Percentiles rank a stretch among this genome's conserved stretches.
phyloP scores from a whole-genome alignment of 2,113 vertebrate genomes.

The Uropsilus gracilis region DNA sequence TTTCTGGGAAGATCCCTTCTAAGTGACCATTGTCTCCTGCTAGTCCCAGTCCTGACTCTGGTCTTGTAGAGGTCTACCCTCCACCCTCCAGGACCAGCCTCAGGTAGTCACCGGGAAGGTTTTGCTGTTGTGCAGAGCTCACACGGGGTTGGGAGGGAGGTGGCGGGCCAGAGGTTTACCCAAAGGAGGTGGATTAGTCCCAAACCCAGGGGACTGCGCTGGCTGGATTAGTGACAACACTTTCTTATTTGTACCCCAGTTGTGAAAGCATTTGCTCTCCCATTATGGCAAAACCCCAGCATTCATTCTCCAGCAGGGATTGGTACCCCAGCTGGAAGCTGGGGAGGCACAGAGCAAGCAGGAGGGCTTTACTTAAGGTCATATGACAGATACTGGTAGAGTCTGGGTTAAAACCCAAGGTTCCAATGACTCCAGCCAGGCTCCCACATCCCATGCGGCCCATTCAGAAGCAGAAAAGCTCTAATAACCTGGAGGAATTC shows the following conservation, averaged over 20 bases:
- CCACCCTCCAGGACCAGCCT: neutral
- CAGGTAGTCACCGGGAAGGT: neutral
- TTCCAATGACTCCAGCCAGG: neutral
- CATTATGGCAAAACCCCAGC: neutral
- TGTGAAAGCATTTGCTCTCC: neutral
- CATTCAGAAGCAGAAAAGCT: neutral
- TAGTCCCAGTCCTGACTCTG: neutral
- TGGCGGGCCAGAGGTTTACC: neutral
- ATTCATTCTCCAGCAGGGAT: neutral
- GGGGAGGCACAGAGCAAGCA: neutral
- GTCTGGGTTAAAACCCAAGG: neutral
- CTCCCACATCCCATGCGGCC: rapidly evolving
- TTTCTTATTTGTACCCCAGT: neutral
- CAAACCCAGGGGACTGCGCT: neutral
- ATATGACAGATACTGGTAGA: neutral
- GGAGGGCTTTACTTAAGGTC: neutral
- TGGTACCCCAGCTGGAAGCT: neutral
- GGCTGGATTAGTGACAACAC: neutral
- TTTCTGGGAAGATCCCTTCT: neutral
- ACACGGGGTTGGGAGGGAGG: neutral
- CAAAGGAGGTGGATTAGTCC: neutral
- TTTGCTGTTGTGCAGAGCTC: neutral
- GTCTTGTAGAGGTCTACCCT: neutral
- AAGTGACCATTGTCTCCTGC: neutral
- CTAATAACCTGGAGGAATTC: neutral